These are phyloP conservation scores for Mesocricetus auratus DNA, from an alignment of 2,113 vertebrate species.

Conservation along the genomic window DNA sequence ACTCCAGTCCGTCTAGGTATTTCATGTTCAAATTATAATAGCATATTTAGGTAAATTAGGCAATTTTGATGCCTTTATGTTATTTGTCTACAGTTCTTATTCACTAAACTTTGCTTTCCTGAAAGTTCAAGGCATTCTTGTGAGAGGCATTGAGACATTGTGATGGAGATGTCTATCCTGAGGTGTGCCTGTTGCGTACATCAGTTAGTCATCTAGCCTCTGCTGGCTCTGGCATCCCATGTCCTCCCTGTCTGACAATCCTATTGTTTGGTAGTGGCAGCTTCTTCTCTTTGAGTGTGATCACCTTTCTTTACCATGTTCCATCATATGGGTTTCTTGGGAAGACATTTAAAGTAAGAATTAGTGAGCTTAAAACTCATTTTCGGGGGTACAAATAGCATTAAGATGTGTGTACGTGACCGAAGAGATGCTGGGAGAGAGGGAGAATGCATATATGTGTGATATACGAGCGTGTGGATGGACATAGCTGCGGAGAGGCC, in stretches of 20 bases:
- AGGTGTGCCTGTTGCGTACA: neutral
- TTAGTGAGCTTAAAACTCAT: neutral
- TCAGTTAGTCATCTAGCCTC: neutral
- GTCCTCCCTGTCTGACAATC: neutral
- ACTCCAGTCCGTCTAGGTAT: neutral
- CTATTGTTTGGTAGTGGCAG: neutral
- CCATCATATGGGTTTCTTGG: neutral
- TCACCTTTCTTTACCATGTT: neutral
- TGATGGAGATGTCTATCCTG: neutral
- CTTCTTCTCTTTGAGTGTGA: neutral
- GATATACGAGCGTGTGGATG: neutral
- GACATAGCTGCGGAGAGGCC: too few relatives aligned
- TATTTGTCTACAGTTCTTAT: neutral
- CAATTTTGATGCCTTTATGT: neutral
- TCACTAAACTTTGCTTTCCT: neutral
- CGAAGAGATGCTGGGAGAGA: rapidly evolving
- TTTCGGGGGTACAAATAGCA: neutral
- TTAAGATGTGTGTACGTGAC: neutral
- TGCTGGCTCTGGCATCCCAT: neutral
- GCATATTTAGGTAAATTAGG: neutral
- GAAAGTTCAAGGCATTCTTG: slow-evolving; percentile 37
- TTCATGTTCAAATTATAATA: neutral
- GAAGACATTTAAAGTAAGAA: slow-evolving; percentile 45
- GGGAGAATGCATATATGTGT: neutral
- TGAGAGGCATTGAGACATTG: slow-evolving; percentile 24